These are phyloP conservation scores for Paratrypauchen microcephalus DNA, from an alignment of 2,797 vertebrate genomes.

Conservation along the genomic window DNA sequence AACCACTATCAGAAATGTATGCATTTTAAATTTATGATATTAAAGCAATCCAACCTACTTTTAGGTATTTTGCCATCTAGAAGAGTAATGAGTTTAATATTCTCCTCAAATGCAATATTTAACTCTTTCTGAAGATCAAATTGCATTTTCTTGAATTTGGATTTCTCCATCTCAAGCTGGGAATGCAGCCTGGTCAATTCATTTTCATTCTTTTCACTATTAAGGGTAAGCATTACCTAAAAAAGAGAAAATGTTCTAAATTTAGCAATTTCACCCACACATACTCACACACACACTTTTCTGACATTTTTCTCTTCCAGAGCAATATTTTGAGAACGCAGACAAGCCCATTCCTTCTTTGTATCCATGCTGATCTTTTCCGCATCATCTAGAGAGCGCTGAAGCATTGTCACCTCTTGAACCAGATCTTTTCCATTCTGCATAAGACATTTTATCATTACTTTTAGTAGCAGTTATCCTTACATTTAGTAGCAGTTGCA, in stretches of 20 bases:
- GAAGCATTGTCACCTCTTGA: conserved; percentile 81
- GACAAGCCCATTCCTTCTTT: conserved; percentile 87
- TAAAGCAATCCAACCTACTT: conserved; percentile 69
- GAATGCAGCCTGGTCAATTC: conserved; percentile 54
- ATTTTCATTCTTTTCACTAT: conserved; percentile 54
- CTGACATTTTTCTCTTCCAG: conserved; percentile 74
- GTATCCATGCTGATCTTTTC: conserved; percentile 85
- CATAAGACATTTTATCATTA: too few relatives aligned
- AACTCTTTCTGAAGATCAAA: conserved; percentile 75
- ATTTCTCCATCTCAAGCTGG: conserved; percentile 65
- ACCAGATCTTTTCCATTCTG: conserved; percentile 79
- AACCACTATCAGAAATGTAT: neutral
- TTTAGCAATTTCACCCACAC: neutral
- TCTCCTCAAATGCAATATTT: conserved; percentile 81
- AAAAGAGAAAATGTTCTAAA: neutral
- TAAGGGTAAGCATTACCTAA: conserved; percentile 56
- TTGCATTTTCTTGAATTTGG: conserved; percentile 68
- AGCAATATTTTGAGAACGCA: conserved; percentile 83
- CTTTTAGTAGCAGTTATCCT: too few relatives aligned
- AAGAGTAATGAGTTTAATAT: conserved; percentile 80
- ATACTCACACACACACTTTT: neutral
- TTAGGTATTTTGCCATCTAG: conserved; percentile 86
- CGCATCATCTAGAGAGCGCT: conserved; percentile 84
- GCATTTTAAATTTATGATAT: neutral
- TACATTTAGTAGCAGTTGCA: too few relatives aligned